These are phyloP conservation scores for Monoplex corrugatus DNA, from an alignment of 2,888 invertebrate species.

Conservation along the genomic window DNA sequence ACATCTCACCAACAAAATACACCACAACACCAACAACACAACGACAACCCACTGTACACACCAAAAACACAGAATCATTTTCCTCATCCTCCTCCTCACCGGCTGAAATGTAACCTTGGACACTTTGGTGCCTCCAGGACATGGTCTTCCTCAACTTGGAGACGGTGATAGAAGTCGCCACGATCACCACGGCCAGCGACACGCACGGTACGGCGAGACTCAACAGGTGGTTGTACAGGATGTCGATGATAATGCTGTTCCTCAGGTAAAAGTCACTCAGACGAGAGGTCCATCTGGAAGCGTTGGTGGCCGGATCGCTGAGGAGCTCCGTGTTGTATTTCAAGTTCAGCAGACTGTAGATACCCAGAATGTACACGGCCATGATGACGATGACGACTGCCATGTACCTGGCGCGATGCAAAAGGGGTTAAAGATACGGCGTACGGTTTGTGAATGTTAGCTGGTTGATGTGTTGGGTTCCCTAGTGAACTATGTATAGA, in stretches of 20 bases:
- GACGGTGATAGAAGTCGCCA: slow-evolving; percentile 44
- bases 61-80: background rate
- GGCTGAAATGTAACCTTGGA: background rate
- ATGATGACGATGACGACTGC: slow-evolving; percentile 26
- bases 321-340: slow-evolving; percentile 19
- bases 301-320: slow-evolving; percentile 1
- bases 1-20: background rate
- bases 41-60: background rate
- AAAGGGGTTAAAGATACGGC: too few relatives aligned
- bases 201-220: slow-evolving; percentile 35
- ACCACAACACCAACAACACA: background rate
- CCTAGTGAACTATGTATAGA: too few relatives aligned
- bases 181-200: slow-evolving; percentile 37
- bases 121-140: slow-evolving; percentile 4
- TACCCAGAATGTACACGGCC: slow-evolving; percentile 41
- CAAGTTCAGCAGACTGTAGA: slow-evolving; percentile 47
- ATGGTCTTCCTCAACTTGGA: background rate
- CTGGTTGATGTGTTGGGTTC: too few relatives aligned
- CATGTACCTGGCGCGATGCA: slow-evolving; percentile 48
- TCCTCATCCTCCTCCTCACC: background rate
- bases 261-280: slow-evolving; percentile 39
- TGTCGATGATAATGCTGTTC: slow-evolving; percentile 35
- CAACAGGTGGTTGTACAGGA: slow-evolving; percentile 49
- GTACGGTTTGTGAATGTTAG: too few relatives aligned
- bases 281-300: slow-evolving; percentile 9